Evolutionary conservation across 1,140 invertebrate genomes (phyloP).

Genomic region (Gerris buenoi): DNA sequence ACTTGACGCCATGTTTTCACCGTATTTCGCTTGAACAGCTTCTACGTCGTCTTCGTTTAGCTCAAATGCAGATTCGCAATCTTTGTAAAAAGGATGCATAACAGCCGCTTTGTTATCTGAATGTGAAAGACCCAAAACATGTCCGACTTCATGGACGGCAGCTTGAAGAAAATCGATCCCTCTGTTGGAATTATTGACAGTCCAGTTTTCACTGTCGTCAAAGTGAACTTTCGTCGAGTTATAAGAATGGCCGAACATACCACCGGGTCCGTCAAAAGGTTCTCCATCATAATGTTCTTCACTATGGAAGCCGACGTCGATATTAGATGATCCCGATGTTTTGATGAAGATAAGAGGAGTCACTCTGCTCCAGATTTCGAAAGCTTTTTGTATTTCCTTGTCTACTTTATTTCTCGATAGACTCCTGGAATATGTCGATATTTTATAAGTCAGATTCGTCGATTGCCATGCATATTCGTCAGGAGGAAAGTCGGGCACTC

Average conservation of each 20-base stretch:
- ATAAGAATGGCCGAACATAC: background rate
- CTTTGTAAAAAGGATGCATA: too few species aligned
- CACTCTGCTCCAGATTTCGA: background rate
- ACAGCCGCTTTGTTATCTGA: background rate
- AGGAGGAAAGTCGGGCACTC: too few species aligned
- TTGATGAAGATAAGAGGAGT: background rate
- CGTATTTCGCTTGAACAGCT: constrained; percentile 37
- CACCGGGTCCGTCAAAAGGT: background rate
- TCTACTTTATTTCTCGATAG: background rate
- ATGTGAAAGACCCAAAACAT: background rate
- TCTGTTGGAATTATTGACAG: background rate
- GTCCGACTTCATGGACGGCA: background rate
- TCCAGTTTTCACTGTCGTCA: background rate
- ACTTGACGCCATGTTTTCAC: too few species aligned
- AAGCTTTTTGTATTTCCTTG: background rate
- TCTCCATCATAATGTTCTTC: background rate
- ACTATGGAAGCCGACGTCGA: background rate
- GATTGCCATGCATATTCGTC: too few species aligned
- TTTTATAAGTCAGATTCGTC: too few species aligned
- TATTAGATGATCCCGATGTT: background rate
- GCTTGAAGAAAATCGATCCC: background rate
- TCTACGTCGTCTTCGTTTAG: constrained; percentile 64
- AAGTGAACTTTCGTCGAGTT: background rate
- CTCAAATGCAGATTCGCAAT: constrained; percentile 64
- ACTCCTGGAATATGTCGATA: too few species aligned